A percentile compares a stretch with the other conserved stretches of the same genome.
Conservation (phyloP, 2,113 vertebrate genomes). For the Psilopsiagon aurifrons region DNA sequence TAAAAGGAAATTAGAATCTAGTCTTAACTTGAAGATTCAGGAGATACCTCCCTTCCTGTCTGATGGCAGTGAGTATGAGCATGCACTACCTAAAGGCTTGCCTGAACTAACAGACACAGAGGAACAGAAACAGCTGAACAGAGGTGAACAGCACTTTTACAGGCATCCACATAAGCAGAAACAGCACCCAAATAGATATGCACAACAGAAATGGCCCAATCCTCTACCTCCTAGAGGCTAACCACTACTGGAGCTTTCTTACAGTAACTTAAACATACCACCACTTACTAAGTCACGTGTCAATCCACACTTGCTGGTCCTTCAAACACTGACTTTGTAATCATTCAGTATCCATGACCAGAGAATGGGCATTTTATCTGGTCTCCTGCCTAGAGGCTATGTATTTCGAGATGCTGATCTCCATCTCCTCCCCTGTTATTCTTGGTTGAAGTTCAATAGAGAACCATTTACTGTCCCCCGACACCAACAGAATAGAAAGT, state of each 20-base stretch:
- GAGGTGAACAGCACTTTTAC: neutral
- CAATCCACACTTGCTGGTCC: neutral
- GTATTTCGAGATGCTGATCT: neutral
- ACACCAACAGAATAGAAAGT: neutral
- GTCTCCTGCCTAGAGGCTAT: neutral
- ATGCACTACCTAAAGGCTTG: rapidly evolving
- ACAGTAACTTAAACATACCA: rapidly evolving
- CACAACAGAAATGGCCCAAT: neutral
- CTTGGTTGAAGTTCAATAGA: neutral
- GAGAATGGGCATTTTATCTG: neutral
- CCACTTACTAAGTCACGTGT: neutral
- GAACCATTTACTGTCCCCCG: neutral
- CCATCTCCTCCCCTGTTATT: neutral
- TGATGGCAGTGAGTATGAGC: neutral
- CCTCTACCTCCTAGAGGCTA: neutral
- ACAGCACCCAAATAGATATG: neutral
- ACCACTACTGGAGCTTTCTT: neutral
- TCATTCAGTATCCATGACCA: neutral
- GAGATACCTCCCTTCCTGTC: neutral
- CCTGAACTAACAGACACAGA: neutral
- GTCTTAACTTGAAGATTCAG: neutral
- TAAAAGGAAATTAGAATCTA: neutral
- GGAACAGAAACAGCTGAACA: neutral
- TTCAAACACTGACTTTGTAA: neutral
- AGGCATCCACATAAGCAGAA: neutral